Evolutionary conservation across 2,797 vertebrate species (phyloP), one percentile per base, ranked within the genome.

Genomic region (Lophius americanus): DNA sequence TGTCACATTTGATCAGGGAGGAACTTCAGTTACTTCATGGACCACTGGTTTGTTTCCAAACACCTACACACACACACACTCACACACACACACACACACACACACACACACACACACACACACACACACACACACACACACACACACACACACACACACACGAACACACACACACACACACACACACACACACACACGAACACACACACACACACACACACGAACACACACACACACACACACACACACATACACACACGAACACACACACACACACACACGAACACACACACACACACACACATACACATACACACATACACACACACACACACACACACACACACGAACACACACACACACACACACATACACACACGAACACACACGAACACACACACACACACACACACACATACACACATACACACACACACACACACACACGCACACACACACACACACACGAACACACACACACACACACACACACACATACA

Each of bases 1-100:
- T 92, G 88, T 90, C 92, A 91, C 85, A 87, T 92, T 91, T 91
- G 85, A 90, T 91, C 85, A 89, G 75, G 71, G 78, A 88, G 75
- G 79, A 83, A 79, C 66, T 85, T 66, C 76, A 69, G 83, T 85
- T 86, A 71, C 85, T 89, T 91, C 86, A 90, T 88, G 86, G 84
- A 76, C 83, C 84, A 60, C 59, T 89, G 85, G 80, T 73, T 84
- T 79, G 23, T 78, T 78, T 65, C 64, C 43, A 36, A 60, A 71
- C 79, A 77, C 78, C 68, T 72, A 71, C 64, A 73, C 70, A 71
- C 81, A 75, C 60, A 38, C 61, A 60, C 62, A 64, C 53, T 46
- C 42, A n/a, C 11, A 44, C 42, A 7, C 51, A 73, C 65, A 5
- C 23, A 2, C 51, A 67, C 44, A 75, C 61, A 73, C 50, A 63